Percentiles rank a stretch among this genome's conserved stretches.
Conservation (phyloP, 2,888 invertebrate species). For the Vannuccia rotundouncinata region DNA sequence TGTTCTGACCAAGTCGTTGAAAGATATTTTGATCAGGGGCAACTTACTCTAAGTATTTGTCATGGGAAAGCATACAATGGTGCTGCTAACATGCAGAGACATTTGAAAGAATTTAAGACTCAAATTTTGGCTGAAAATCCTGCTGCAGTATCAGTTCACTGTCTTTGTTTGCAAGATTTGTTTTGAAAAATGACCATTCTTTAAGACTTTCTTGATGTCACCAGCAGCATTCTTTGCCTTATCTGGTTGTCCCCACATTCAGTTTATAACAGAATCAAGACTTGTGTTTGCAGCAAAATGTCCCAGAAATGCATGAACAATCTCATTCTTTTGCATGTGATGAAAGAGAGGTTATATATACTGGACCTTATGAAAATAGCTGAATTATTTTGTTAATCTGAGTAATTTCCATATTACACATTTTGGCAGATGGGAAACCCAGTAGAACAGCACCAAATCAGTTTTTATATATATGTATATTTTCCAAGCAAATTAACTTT, state of each 20-base stretch:
- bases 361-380: no score
- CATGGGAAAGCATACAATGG: background rate
- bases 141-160: conserved; percentile 7
- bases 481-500: no score
- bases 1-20: background rate
- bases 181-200: background rate
- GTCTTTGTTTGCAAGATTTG: conserved; percentile 7
- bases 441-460: no score
- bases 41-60: background rate
- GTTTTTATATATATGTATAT: no score
- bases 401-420: no score
- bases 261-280: no score
- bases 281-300: no score
- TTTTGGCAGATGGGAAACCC: no score
- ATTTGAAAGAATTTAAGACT: background rate
- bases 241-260: conserved; percentile 1
- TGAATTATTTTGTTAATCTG: no score
- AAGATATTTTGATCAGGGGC: background rate
- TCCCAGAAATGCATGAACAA: no score
- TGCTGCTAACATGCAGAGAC: background rate
- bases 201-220: background rate
- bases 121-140: conserved; percentile 1
- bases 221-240: conserved; percentile 15
- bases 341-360: no score
- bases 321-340: no score